These are phyloP conservation scores for Eriocheir sinensis DNA, from an alignment of 1,140 invertebrate genomes.

Conservation along the genomic window DNA sequence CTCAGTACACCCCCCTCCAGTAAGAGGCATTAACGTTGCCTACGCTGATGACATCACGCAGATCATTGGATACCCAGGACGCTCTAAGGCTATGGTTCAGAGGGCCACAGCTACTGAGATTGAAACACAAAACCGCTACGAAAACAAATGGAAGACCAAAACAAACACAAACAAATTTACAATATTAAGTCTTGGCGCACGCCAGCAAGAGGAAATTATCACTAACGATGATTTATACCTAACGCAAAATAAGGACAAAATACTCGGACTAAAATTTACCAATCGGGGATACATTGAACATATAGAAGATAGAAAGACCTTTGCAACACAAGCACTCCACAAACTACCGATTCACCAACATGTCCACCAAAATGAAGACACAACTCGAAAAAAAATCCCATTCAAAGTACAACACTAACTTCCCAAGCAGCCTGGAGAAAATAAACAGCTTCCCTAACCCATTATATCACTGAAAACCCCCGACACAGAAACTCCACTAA, in stretches of 20 bases:
- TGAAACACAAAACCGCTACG: background rate
- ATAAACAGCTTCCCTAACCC: background rate
- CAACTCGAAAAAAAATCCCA: background rate
- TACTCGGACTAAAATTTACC: background rate
- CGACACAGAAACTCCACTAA: no score
- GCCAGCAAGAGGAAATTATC: background rate
- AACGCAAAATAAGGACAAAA: background rate
- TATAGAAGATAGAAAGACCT: background rate
- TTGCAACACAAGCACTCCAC: background rate
- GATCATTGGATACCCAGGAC: no score
- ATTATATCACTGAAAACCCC: background rate
- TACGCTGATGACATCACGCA: no score
- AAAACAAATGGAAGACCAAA: slow-evolving; percentile 1
- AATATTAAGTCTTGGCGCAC: background rate
- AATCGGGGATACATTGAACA: background rate
- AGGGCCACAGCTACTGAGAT: no score
- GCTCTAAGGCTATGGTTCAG: no score
- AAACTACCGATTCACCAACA: background rate
- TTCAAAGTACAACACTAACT: background rate
- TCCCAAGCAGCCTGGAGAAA: background rate
- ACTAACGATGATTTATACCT: no score
- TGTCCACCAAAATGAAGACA: background rate
- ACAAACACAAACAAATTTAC: no score
- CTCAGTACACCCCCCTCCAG: no score
- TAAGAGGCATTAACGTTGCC: no score